Evolutionary conservation across 2,888 invertebrate species (phyloP), one percentile per base, ranked within the genome.

Genomic region (Toxonevra muliebris): DNA sequence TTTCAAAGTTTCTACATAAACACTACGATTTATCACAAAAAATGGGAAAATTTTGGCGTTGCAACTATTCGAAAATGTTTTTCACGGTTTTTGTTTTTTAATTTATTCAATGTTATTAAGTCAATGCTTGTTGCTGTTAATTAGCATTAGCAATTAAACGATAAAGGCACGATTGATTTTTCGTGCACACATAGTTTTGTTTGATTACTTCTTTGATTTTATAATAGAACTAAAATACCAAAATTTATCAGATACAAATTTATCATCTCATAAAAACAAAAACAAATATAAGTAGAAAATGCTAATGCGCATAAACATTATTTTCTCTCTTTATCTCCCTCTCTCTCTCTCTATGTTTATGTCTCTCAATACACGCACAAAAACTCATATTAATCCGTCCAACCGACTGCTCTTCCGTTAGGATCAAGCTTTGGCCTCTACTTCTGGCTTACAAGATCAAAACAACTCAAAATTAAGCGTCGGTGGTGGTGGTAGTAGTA

Each of bases 371-470:
- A 58, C 52, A 65, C 60, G 54, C 60, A 54, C 54, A 59, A 7
- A 41, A 42, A 41, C 53, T 17, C 19, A 66, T 45, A 30, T 45
- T 54, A 58, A 58, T 20, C 40, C 52, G 13, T 60, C 42, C 59
- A 65, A 53, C 20, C 40, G 17, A 60, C 40, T 53, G 17, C 53
- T 43, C 53, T 55, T 58, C 67, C 70, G 67, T 69, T 69, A 79
- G 79, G 79, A 78, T 73, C 75, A 76, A 74, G 69, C 73, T 71
- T 74, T 77, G 75, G 70, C 73, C 71, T 72, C 75, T 66, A 72
- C 75, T 73, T 74, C 72, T 68, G 76, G 74, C 72, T 74, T 74
- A 70, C 77, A 78, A 76, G 79, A 70, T 70, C 73, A 65, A 67
- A 48, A 55, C 17, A 64, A 67, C 54, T 64, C 69, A 64, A 70